Evolutionary conservation across 1,140 invertebrate species (phyloP).

Genomic region (Diorhabda carinulata): DNA sequence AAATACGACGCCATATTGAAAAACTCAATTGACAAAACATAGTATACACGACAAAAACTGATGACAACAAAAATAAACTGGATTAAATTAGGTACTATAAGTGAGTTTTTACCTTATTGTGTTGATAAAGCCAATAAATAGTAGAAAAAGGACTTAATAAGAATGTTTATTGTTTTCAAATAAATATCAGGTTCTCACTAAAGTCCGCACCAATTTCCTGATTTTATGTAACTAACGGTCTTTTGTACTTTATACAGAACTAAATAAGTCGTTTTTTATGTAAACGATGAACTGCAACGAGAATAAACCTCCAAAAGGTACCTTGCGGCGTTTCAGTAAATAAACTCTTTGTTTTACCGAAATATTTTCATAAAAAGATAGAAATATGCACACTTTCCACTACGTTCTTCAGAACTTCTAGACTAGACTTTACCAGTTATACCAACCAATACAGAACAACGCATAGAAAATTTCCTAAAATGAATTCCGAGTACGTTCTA

Average conservation of each 20-base stretch:
- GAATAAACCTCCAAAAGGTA: not conserved
- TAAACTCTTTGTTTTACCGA: conserved; percentile 7
- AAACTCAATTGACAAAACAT: conserved; percentile 36
- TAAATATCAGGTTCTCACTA: conserved; percentile 13
- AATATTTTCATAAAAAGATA: conserved; percentile 21
- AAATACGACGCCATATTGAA: conserved; percentile 35
- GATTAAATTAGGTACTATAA: not conserved
- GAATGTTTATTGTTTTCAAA: conserved; percentile 17
- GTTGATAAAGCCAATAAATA: not conserved
- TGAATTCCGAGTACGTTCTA: too few relatives aligned
- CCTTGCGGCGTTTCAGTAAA: conserved; percentile 3
- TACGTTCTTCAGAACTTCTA: not conserved
- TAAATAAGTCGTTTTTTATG: conserved; percentile 4
- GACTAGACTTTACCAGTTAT: not conserved
- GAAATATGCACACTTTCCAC: conserved; percentile 18
- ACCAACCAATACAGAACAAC: too few relatives aligned
- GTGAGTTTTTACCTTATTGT: not conserved
- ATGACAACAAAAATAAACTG: conserved; percentile 13
- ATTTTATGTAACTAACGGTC: conserved; percentile 25
- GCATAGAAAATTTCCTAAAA: too few relatives aligned
- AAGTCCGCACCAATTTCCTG: conserved; percentile 16
- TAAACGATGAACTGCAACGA: not conserved
- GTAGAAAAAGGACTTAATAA: too few relatives aligned
- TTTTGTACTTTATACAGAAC: conserved; percentile 16
- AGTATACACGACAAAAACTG: conserved; percentile 12